A percentile compares a stretch with the other conserved stretches of the same genome.
Conservation (phyloP, 2,888 invertebrate species). For the Hoplodrina blanda region DNA sequence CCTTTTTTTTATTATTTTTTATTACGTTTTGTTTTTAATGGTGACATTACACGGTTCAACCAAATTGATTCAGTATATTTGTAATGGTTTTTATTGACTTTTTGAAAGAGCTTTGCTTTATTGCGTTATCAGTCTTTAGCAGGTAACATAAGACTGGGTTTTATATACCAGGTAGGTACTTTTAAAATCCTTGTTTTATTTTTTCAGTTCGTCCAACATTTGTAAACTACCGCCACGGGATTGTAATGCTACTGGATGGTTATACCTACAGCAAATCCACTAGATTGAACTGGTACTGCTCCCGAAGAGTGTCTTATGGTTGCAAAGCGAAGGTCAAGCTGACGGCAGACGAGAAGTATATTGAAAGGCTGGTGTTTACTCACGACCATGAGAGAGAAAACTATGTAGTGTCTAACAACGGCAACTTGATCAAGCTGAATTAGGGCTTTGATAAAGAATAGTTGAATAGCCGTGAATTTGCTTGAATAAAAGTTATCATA, state of each 20-base stretch:
- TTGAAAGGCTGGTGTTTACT: conserved; percentile 33
- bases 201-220: conserved; percentile 49
- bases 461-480: no score
- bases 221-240: conserved; percentile 55
- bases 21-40: no score
- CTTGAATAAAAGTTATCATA: no score
- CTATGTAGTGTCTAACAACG: conserved; percentile 42
- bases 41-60: no score
- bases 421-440: conserved; percentile 49
- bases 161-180: background rate
- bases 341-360: conserved; percentile 50
- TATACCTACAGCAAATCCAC: conserved; percentile 64
- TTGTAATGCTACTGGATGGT: conserved; percentile 61
- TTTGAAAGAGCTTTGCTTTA: background rate
- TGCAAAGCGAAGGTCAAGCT: conserved; percentile 65
- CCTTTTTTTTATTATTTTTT: no score
- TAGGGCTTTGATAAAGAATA: background rate
- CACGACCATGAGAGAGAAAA: conserved; percentile 54
- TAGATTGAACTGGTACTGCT: conserved; percentile 64
- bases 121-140: background rate
- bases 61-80: no score
- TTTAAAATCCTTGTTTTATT: background rate
- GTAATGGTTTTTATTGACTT: background rate
- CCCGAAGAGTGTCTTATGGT: conserved; percentile 50
- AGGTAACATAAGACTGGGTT: background rate